A percentile compares a stretch with the other conserved stretches of the same genome.
phyloP scores from a whole-genome alignment of 2,113 vertebrate species.

The Caretta caretta region DNA sequence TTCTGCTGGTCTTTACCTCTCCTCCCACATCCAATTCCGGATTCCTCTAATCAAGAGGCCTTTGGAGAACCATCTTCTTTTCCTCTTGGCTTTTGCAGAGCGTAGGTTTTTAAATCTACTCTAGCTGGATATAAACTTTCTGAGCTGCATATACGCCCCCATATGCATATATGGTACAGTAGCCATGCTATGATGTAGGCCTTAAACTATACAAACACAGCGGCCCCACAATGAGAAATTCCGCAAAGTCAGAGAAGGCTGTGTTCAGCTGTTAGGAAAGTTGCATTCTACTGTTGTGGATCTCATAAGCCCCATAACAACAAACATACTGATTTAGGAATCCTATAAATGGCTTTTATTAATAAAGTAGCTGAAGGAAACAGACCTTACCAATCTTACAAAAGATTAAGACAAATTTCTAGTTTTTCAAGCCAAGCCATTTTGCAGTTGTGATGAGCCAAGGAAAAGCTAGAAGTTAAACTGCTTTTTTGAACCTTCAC shows the following conservation, averaged over 20 bases:
- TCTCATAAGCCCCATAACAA: constrained; percentile 22
- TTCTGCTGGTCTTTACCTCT: not conserved
- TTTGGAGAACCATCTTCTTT: not conserved
- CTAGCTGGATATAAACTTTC: not conserved
- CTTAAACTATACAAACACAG: not conserved
- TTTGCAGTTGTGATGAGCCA: constrained; percentile 29
- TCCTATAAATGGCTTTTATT: constrained; percentile 6
- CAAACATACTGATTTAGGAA: constrained; percentile 29
- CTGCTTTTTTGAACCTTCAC: constrained; percentile 18
- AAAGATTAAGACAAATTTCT: constrained; percentile 48
- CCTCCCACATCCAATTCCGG: not conserved
- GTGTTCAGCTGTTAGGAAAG: constrained; percentile 14
- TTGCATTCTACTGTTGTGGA: not conserved
- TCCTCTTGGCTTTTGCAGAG: not conserved
- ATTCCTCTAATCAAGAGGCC: not conserved
- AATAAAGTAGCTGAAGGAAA: constrained; percentile 57
- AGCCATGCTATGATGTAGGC: not conserved
- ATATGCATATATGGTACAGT: not conserved
- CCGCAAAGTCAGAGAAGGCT: constrained; percentile 10
- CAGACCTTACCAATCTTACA: constrained; percentile 14
- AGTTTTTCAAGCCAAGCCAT: constrained; percentile 41
- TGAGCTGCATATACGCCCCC: not conserved
- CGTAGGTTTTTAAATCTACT: not conserved
- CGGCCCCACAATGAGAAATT: not conserved
- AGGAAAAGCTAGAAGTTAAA: constrained; percentile 52